Base-by-base conservation (phyloP, 2,113 vertebrate genomes). In the Chaenocephalus aceratus region DNA sequence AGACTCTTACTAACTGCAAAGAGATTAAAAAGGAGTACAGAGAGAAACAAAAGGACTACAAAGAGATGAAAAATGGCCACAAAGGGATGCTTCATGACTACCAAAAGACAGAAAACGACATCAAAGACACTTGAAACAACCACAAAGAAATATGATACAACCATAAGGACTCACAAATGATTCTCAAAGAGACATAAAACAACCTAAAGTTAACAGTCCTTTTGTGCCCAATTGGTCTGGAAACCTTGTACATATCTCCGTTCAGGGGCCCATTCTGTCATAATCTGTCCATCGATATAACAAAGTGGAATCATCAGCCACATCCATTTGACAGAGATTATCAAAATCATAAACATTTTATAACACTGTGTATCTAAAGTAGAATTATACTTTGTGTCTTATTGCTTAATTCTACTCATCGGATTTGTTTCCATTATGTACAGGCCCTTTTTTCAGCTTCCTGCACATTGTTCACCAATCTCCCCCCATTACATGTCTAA, bases 401-500 rank as follows among this genome's bases (percentile, higher is more conserved):
- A 15, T 23, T 75, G 21, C 65, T 45, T 26, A 62, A 77, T 87
- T 77, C 56, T 49, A 46, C 56, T 52, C 65, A 44, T 15, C 36
- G 18, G 4, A 65, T 30, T 73, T 46, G 14, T 82, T 84, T 59
- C 23, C 72, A 82, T 87, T 81, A 80, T 70, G 41, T 51, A 62
- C 82, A 84, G 53, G 53, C 23, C 46, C 1, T 63, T 75, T 63
- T 48, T 46, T 74, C 36, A 41, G 36, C 54, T 73, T 21, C 53
- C 21, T 61, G 57, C 63, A 49, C 72, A 73, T 41, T 79, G 53
- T 54, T 85, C 82, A 59, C 56, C 71, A 65, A 15, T 53, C 49
- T 61, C 9, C 10, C 52, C 57, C 44, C 44, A 83, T 91, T 88
- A 79, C 72, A 74, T 67, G 68, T 49, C n/a, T 86, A 84, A 82